These are phyloP conservation scores for Hipposideros armiger DNA, from an alignment of 2,113 vertebrate species.

Conservation along the genomic window DNA sequence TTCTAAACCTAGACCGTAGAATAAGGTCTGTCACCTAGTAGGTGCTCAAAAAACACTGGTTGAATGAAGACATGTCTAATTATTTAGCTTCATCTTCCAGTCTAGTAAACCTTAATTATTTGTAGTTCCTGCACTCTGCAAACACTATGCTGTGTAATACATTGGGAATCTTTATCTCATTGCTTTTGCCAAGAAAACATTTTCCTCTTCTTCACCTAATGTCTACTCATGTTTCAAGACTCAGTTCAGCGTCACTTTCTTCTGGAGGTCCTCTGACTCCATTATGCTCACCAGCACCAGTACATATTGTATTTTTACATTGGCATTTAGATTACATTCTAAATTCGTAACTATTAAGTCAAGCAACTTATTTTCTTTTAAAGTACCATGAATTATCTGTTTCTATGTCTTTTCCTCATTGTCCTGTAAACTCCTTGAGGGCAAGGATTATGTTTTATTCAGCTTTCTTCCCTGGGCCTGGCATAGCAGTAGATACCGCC, in stretches of 20 bases:
- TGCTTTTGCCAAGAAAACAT: background rate
- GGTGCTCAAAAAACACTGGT: background rate
- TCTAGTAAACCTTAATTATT: background rate
- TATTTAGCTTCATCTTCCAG: conserved; percentile 5
- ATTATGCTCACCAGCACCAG: background rate
- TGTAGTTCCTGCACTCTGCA: background rate
- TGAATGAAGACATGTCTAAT: conserved; percentile 28
- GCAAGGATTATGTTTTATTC: conserved; percentile 24
- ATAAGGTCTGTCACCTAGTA: conserved; percentile 6
- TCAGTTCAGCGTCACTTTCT: conserved; percentile 23
- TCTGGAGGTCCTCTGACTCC: background rate
- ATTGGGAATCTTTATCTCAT: background rate
- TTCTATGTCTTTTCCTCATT: background rate
- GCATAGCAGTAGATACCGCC: background rate
- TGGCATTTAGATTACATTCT: background rate
- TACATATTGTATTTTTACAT: conserved; percentile 32
- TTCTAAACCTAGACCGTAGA: conserved; percentile 33
- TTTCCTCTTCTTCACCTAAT: background rate
- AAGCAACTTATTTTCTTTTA: background rate
- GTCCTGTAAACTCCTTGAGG: conserved; percentile 13
- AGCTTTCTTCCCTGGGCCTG: background rate
- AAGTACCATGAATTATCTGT: background rate
- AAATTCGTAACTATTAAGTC: conserved; percentile 4
- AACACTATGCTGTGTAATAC: background rate
- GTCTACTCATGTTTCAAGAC: background rate